Conservation (phyloP, 2,113 vertebrate species). For the Pedetes capensis region DNA sequence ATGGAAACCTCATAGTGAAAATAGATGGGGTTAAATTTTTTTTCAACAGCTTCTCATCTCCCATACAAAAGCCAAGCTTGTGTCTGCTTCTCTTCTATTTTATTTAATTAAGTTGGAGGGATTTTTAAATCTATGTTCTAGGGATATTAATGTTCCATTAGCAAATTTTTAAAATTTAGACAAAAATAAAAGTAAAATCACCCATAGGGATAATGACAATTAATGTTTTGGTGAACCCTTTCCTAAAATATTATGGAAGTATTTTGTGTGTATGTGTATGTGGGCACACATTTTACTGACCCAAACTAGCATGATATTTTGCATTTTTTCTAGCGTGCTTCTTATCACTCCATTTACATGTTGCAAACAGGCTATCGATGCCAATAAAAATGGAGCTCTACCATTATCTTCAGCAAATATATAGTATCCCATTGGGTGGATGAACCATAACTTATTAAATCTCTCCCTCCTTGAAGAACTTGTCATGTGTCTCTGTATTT, state of each 20-base stretch:
- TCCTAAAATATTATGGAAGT: background rate
- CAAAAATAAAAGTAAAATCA: constrained; percentile 1
- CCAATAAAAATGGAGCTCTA: background rate
- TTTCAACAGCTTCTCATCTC: background rate
- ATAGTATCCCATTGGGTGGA: background rate
- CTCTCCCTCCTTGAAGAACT: background rate
- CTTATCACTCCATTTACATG: background rate
- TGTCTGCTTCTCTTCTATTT: background rate
- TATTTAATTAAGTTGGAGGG: background rate
- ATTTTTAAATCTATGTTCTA: background rate
- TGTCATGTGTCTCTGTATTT: background rate
- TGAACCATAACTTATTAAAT: background rate
- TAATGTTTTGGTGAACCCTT: background rate
- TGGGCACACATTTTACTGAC: background rate
- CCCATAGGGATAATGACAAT: background rate
- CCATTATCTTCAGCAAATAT: background rate
- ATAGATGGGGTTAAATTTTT: background rate
- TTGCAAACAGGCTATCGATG: background rate
- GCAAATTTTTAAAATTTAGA: constrained; percentile 18
- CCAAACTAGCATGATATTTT: background rate
- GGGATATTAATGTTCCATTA: background rate
- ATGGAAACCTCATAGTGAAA: background rate
- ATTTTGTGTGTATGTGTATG: background rate
- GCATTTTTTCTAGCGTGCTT: background rate
- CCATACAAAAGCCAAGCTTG: background rate